These are phyloP conservation scores for Xylocopa sonorina DNA, from an alignment of 1,140 invertebrate species.

Conservation along the genomic window DNA sequence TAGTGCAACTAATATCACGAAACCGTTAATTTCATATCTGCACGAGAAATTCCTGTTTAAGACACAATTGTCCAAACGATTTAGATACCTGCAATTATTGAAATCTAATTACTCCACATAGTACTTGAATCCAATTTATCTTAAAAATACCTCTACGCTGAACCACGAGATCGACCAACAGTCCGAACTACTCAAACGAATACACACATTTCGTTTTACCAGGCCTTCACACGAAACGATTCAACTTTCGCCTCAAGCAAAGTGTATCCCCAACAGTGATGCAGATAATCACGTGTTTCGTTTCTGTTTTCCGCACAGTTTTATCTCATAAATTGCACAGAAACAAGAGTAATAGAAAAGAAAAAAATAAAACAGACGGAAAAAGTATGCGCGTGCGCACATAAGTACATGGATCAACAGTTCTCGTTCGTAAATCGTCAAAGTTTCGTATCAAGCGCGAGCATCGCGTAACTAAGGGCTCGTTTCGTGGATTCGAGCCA, in stretches of 20 bases:
- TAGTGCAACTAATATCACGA: too few species aligned
- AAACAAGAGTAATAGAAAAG: not conserved
- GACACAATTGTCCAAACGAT: too few species aligned
- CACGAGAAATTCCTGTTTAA: too few species aligned
- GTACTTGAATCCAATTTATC: not conserved
- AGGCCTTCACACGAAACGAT: not conserved
- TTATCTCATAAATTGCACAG: not conserved
- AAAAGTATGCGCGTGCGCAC: not conserved
- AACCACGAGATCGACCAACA: not conserved
- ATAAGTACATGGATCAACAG: not conserved
- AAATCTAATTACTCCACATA: not conserved
- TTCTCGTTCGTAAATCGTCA: not conserved
- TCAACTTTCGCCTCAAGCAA: not conserved
- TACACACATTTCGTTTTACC: too few species aligned
- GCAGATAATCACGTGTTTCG: not conserved
- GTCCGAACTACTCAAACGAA: too few species aligned
- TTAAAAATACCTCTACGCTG: too few species aligned
- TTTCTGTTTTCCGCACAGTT: not conserved
- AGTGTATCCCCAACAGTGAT: not conserved
- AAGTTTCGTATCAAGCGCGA: not conserved
- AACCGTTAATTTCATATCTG: too few species aligned
- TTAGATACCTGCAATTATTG: too few species aligned
- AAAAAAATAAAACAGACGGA: not conserved
- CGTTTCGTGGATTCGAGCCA: conserved; percentile 62
- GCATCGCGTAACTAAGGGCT: conserved; percentile 31